Base-by-base conservation (phyloP, 2,888 invertebrate species). In the Troilus luridus region DNA sequence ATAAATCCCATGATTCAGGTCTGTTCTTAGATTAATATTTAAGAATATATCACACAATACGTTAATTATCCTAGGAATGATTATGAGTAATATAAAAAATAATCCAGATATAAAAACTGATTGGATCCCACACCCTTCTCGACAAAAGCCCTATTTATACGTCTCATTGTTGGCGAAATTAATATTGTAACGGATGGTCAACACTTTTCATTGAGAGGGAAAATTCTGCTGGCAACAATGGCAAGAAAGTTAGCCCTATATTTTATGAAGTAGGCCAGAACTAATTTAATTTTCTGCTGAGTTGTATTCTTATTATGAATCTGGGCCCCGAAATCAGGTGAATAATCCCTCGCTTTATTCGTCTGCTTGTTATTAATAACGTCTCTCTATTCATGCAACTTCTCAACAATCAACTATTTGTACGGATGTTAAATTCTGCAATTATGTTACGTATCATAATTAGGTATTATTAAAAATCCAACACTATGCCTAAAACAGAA, bases 201-300 rank as follows among this genome's bases (percentile, higher is more conserved):
- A 72, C 72, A 72, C 72, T 72, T 72, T 72, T 72, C 72, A 72
- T 72, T 72, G 27, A 72, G 72, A 27, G 27, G 17, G 72, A 72
- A 72, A 72, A 27, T 72, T 72, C 6, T 72, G 27, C 72, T 72
- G 72, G 85, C 85, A n/a, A 85, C 85, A 85, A 85, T 85, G 85
- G 85, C 85, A 56, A 56, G 41, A 85, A 85, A 85, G 85, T 85
- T 85, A 7, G 56, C n/a, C 85, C 85, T 56, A 85, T 85, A 85
- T 85, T 85, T 85, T 85, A 85, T 85, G 12, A 85, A 85, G 56
- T 85, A 56, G 85, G 21, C 21, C 54, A 85, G 85, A 85, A 85
- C 85, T 85, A 85, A 85, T 85, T 85, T 56, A 54, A 85, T 85
- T 85, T 56, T 85, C 56, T 56, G 56, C 85, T 85, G 85, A 56